Evolutionary conservation across 2,888 invertebrate species (phyloP), one percentile per base, ranked within the genome.

Genomic region (Druceiella hillmani): DNA sequence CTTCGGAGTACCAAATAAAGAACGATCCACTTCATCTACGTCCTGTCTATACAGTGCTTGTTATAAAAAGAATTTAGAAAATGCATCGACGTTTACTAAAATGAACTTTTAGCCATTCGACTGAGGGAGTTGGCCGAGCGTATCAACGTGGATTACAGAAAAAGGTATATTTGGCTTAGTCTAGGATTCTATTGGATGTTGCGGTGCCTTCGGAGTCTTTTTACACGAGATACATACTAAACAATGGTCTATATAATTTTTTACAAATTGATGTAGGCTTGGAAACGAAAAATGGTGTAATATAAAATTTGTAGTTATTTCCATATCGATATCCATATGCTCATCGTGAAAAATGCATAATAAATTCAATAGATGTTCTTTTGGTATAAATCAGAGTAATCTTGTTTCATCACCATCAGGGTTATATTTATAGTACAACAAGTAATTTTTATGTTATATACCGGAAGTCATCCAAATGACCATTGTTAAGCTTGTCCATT

Each of bases 311-410:
- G 43, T n/a, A 3, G 42, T 45, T 44, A 45, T 50, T 10, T 48
- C 49, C 10, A 33, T 22, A n/a, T 48, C 48, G 14, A 47, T 36
- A 17, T 50, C 47, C 17, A 45, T 41, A 31, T 49, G 47, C 29
- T 51, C 49, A 25, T 50, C 50, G 30, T 49, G 50, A 36, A 51
- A 49, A 14, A 50, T 42, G 16, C 49, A 16, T 13, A 50, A 22
- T 4, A 51, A 32, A 26, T 49, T 48, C 9, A 50, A 26, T 13
- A 47, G 11, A 36, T 46, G 46, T 10, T 43, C 43, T 15, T 38
- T 35, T 7, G 50, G 50, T 7, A 48, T 41, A 38, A 39, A 46
- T 20, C 38, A 30, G 10, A 29, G 36, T 9, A 35, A 17, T 5
- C 32, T 17, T 5, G 32, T 6, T 13, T 38, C 6, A 10, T 31